These are phyloP conservation scores for Sebastes hopkinsi DNA, from an alignment of 2,797 vertebrate species.

Conservation along the genomic window DNA sequence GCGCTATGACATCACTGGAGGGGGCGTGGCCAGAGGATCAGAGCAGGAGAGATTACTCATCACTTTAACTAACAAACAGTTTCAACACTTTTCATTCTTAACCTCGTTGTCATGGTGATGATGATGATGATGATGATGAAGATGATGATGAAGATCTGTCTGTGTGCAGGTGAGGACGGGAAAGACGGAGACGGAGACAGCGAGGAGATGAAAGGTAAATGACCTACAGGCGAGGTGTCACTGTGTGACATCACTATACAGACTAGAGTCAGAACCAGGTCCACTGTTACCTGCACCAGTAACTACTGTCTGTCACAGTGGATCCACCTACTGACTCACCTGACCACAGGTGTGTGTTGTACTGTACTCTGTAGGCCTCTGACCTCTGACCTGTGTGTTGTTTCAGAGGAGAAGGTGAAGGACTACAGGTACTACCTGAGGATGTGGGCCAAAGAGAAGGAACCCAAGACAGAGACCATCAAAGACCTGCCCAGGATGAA, in stretches of 20 bases:
- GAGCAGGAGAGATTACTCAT: background rate
- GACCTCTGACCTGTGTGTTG: background rate
- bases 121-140: background rate
- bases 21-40: background rate
- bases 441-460: slow-evolving; percentile 95
- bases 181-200: slow-evolving; percentile 66
- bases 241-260: too few species aligned
- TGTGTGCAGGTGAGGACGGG: slow-evolving; percentile 66
- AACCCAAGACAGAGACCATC: slow-evolving; percentile 91
- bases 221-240: too few species aligned
- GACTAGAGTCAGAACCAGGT: background rate
- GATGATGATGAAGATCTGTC: background rate
- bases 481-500: slow-evolving; percentile 98
- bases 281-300: background rate
- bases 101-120: background rate
- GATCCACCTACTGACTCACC: background rate
- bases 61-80: background rate
- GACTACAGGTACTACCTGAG: slow-evolving; percentile 95
- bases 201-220: slow-evolving; percentile 87
- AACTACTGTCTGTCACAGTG: background rate
- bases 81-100: background rate
- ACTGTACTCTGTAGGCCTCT: background rate
- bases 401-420: slow-evolving; percentile 90
- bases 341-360: background rate
- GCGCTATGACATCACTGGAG: background rate